phyloP scores from a whole-genome alignment of 2,797 vertebrate species.

The Mus spretus region DNA sequence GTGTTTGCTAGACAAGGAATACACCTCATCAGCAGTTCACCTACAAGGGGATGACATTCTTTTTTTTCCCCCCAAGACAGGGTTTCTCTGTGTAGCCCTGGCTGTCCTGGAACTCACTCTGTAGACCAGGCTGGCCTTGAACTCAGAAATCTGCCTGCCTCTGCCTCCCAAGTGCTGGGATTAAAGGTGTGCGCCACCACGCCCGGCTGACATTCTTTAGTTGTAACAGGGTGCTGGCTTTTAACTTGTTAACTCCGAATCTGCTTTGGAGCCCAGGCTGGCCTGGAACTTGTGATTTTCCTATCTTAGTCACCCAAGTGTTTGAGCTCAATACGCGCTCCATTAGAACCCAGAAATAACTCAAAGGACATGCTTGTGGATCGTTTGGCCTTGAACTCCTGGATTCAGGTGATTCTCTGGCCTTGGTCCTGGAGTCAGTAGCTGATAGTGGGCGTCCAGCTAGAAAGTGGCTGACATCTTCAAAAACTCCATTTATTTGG shows the following conservation, averaged over 20 bases:
- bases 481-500: not conserved
- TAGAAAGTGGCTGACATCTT: not conserved
- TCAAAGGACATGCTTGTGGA: not conserved
- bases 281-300: not conserved
- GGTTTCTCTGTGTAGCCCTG: too few relatives aligned
- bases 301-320: not conserved
- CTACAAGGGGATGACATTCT: not conserved
- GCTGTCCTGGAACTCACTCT: too few relatives aligned
- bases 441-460: not conserved
- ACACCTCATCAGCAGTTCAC: not conserved
- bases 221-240: not conserved
- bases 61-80: too few relatives aligned
- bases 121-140: too few relatives aligned
- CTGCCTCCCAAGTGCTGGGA: too few relatives aligned
- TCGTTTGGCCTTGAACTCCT: not conserved
- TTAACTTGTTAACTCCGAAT: not conserved
- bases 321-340: not conserved
- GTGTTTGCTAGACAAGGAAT: not conserved
- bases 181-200: too few relatives aligned
- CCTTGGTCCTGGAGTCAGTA: not conserved
- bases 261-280: not conserved
- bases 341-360: not conserved
- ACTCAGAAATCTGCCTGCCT: too few relatives aligned
- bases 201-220: not conserved
- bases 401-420: not conserved